These are phyloP conservation scores for Drosophila ezoana DNA, from an alignment of 2,888 invertebrate species.

Conservation along the genomic window DNA sequence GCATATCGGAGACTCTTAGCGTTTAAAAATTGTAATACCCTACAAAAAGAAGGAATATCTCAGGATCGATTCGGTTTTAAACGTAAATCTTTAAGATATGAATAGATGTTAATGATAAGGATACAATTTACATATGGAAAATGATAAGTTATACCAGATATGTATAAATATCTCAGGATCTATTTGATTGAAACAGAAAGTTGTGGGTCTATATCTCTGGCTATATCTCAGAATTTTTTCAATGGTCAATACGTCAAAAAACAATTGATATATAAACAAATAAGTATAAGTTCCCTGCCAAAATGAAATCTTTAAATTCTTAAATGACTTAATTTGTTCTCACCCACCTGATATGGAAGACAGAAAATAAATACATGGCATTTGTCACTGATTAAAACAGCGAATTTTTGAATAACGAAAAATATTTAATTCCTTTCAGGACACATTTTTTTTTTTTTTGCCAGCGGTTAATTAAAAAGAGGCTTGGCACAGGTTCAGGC, in stretches of 20 bases:
- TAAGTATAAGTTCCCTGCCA: background rate
- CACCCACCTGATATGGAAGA: constrained; percentile 25
- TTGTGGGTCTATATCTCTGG: too few species aligned
- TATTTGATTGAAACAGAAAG: too few species aligned
- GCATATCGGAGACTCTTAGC: background rate
- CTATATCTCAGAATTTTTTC: too few species aligned
- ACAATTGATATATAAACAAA: background rate
- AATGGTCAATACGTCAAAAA: background rate
- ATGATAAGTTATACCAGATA: too few species aligned
- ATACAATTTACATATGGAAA: too few species aligned
- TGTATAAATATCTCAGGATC: too few species aligned
- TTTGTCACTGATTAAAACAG: constrained; percentile 45
- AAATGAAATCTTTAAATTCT: background rate
- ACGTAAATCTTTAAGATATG: too few species aligned
- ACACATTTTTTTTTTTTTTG: constrained; percentile 8
- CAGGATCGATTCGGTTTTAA: background rate
- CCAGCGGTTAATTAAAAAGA: constrained; percentile 52
- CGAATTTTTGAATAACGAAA: constrained; percentile 24
- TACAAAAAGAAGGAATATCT: background rate
- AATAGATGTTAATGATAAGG: too few species aligned
- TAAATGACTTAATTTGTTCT: constrained; percentile 39
- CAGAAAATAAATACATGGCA: constrained; percentile 11
- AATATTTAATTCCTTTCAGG: constrained; percentile 37
- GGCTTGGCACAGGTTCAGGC: constrained; percentile 47
- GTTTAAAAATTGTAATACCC: background rate